Percentiles rank a stretch among this genome's conserved stretches.
Evolutionary conservation across 2,113 vertebrate species (phyloP).

Genomic region (Stegastes partitus): DNA sequence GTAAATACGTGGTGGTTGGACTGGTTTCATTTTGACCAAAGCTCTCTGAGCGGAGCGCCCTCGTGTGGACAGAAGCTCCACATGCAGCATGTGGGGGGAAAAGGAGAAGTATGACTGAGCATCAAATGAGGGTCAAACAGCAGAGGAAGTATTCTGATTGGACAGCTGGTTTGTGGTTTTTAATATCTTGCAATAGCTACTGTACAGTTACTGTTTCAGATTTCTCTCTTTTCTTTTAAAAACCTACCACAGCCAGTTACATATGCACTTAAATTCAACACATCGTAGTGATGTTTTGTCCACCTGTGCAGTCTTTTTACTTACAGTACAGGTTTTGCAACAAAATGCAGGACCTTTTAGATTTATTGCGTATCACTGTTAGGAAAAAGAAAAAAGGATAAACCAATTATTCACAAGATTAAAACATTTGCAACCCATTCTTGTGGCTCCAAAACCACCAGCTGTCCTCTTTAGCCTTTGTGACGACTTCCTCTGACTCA

Average conservation of each 20-base stretch:
- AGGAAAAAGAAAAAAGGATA: no score
- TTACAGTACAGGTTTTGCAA: no score
- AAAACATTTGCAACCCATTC: no score
- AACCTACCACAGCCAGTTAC: background rate
- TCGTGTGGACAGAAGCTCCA: slow-evolving; percentile 58
- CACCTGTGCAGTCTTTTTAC: no score
- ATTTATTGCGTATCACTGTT: no score
- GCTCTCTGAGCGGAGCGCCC: slow-evolving; percentile 14
- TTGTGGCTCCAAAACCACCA: no score
- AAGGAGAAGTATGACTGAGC: slow-evolving; percentile 33
- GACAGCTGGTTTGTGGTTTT: slow-evolving; percentile 10
- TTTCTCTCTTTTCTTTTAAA: background rate
- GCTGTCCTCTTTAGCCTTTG: no score
- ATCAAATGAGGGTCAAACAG: background rate
- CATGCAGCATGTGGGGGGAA: background rate
- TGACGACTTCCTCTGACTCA: no score
- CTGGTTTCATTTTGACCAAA: slow-evolving; percentile 44
- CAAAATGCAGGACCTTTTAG: no score
- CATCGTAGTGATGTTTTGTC: no score
- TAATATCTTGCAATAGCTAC: no score
- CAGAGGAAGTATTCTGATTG: slow-evolving; percentile 63
- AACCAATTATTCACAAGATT: no score
- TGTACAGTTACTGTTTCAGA: background rate
- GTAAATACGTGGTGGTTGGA: slow-evolving; percentile 52
- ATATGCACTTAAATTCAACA: background rate